Base-by-base conservation (phyloP, 2,113 vertebrate species). In the Pyxicephalus adspersus region DNA sequence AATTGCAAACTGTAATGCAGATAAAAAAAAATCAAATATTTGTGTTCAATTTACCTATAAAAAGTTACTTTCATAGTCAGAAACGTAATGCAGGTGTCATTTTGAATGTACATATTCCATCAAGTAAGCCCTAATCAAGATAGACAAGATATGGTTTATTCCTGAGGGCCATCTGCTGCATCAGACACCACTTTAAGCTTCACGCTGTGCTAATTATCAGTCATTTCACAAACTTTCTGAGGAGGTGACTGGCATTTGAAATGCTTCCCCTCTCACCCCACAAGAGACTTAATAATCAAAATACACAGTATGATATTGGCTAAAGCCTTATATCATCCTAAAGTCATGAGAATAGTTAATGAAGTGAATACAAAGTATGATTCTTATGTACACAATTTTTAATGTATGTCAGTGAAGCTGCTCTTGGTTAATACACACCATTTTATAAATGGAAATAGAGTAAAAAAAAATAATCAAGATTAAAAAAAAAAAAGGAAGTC, bases 181-280 rank as follows among this genome's bases (percentile, higher is more conserved):
- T 6, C 54, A 55, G 71, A 82, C 77, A 83, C 19, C 29, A 64
- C 76, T 74, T 77, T 51, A 52, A 75, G 9, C 64, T 67, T 71
- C 45, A 29, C 1, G 3, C 71, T 65, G 66, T 22, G 45, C 77
- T 60, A 57, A 28, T 45, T 64, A 6, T 58, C 71, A 82, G 61
- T 75, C 80, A 75, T 82, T 82, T 82, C 80, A 66, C 80, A 82
- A 82, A 82, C 61, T 82, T 82, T 82, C 61, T 58, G 26, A 82
- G 63, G 61, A 82, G 80, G 80, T 82, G 80, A 82, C 80, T 82
- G 80, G 80, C 80, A 82, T 82, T 82, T 82, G 29, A 82, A 82
- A 81, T 75, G 61, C 80, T 74, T 75, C 61, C 61, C 51, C 31
- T 73, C 71, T 75, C 63, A 28, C 80, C 60, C 51, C n/a, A 58